A percentile compares a stretch with the other conserved stretches of the same genome.
These are phyloP conservation scores for Lepus timidus DNA, from an alignment of 2,113 vertebrate genomes.

Conservation along the genomic window DNA sequence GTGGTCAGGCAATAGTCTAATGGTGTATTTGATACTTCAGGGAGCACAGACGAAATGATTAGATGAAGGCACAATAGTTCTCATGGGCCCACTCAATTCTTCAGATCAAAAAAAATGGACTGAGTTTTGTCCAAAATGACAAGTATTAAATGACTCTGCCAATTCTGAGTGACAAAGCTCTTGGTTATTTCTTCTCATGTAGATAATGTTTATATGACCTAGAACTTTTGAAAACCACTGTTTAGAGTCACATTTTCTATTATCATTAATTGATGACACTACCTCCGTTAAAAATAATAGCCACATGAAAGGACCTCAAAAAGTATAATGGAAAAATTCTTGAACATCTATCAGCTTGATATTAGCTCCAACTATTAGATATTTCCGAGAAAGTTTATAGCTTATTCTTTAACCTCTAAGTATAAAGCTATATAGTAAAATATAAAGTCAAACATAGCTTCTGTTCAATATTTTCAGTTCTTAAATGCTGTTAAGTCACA, in stretches of 20 bases:
- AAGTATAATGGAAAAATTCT: not conserved
- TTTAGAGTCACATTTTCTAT: constrained; percentile 26
- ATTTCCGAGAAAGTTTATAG: constrained; percentile 79
- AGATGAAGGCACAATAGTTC: not conserved
- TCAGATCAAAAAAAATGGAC: not conserved
- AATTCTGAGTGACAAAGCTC: not conserved
- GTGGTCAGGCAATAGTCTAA: not conserved
- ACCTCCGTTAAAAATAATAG: constrained; percentile 55
- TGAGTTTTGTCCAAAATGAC: not conserved
- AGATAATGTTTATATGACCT: not conserved
- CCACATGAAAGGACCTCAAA: not conserved
- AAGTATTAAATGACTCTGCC: not conserved
- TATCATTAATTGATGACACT: constrained; percentile 63
- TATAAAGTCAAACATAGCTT: constrained; percentile 60
- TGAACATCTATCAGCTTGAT: constrained; percentile 58
- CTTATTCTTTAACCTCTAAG: constrained; percentile 76
- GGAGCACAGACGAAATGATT: not conserved
- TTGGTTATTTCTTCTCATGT: not conserved
- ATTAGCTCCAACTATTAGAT: constrained; percentile 70
- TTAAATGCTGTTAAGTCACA: constrained; percentile 69
- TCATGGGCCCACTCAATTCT: not conserved
- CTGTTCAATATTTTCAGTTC: constrained; percentile 66
- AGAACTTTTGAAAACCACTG: constrained; percentile 30
- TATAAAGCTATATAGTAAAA: constrained; percentile 77
- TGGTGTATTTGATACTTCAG: constrained; percentile 22